Evolutionary conservation across 2,888 invertebrate genomes (phyloP).

Genomic region (Copidosoma aretas): DNA sequence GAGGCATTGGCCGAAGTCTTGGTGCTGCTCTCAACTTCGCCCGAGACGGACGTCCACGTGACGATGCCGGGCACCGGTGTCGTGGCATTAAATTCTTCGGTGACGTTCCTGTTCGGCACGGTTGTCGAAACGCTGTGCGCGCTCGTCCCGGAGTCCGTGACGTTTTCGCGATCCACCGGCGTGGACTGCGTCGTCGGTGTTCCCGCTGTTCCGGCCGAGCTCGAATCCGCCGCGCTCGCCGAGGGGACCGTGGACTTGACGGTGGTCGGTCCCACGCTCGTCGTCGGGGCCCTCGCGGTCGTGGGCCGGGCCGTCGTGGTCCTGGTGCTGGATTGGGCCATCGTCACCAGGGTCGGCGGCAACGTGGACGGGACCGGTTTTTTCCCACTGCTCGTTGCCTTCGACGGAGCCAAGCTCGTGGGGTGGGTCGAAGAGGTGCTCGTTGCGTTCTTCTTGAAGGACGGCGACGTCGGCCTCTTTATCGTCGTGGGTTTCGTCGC

Average conservation of each 20-base stretch:
- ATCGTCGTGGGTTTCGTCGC: constrained; percentile 25
- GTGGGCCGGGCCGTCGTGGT: neutral
- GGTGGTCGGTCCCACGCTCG: constrained; percentile 27
- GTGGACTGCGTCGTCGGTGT: constrained; percentile 26
- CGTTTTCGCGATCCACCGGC: constrained; percentile 41
- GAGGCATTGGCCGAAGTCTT: constrained; percentile 45
- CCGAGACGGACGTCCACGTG: constrained; percentile 65
- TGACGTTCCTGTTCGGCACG: constrained; percentile 22
- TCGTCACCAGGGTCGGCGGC: neutral
- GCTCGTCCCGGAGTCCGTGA: constrained; percentile 36
- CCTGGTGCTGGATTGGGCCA: neutral
- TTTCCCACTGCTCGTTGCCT: neutral
- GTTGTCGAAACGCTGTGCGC: constrained; percentile 36
- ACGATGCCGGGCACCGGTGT: constrained; percentile 60
- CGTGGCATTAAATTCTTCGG: constrained; percentile 49
- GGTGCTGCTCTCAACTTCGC: constrained; percentile 46
- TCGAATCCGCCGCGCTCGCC: neutral
- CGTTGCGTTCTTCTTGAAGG: neutral
- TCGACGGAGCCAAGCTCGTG: too few relatives aligned
- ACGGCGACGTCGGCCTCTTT: constrained; percentile 37
- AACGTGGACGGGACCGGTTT: neutral
- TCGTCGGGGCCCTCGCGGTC: neutral
- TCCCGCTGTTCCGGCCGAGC: constrained; percentile 20
- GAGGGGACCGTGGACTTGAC: constrained; percentile 16
- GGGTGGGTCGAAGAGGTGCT: neutral